A percentile compares a stretch with the other conserved stretches of the same genome.
phyloP scores from a whole-genome alignment of 2,113 vertebrate species.

The Amazona guildingii region DNA sequence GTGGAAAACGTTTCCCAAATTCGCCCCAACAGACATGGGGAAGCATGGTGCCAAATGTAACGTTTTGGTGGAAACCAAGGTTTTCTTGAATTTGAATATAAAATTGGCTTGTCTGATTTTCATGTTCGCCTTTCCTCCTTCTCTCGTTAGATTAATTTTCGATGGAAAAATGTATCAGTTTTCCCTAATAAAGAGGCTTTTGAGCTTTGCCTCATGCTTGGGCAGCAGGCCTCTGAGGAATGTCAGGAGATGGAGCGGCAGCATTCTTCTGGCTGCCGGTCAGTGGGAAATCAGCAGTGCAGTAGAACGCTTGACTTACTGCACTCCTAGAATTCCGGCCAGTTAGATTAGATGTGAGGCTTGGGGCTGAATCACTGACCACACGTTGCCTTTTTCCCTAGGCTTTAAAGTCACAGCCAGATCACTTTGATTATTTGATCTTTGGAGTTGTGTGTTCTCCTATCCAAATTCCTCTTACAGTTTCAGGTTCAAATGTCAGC shows the following conservation, averaged over 20 bases:
- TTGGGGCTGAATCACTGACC: not conserved
- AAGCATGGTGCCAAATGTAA: not conserved
- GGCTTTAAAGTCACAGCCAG: not conserved
- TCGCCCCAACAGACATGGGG: fast-evolving
- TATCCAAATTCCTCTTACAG: not conserved
- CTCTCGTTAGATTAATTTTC: not conserved
- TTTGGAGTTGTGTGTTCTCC: not conserved
- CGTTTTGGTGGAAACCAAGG: fast-evolving
- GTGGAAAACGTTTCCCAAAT: not conserved
- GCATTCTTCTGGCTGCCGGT: not conserved
- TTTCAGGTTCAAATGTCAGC: not conserved
- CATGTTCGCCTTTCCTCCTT: not conserved
- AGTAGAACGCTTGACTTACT: not conserved
- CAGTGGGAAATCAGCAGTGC: not conserved
- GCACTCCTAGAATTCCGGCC: not conserved
- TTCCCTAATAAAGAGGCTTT: not conserved
- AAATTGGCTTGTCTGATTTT: not conserved
- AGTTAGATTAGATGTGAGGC: not conserved
- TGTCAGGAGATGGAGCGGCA: conserved; percentile 20
- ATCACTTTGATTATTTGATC: not conserved
- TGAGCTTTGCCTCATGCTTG: not conserved
- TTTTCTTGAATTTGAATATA: not conserved
- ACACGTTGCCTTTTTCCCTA: not conserved
- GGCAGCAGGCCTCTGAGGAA: not conserved
- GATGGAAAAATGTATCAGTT: not conserved